Conservation (phyloP, 2,888 invertebrate species). For the Sisyra nigra region DNA sequence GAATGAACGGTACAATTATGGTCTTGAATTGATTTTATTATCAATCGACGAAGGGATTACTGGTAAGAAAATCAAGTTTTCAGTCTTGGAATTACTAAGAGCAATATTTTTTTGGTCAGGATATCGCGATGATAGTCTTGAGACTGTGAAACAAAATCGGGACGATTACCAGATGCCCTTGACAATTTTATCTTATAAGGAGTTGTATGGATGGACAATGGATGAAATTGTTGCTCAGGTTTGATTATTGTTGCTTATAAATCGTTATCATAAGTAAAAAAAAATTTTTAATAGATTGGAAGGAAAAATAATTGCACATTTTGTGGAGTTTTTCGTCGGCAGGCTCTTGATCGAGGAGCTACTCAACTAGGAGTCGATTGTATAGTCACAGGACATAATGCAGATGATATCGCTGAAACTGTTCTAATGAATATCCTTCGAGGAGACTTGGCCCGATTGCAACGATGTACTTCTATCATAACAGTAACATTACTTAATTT, state of each 20-base stretch:
- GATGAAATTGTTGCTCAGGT: conserved; percentile 88
- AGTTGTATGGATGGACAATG: conserved; percentile 99
- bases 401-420: conserved; percentile 97
- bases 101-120: conserved; percentile 28
- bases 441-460: conserved; percentile 88
- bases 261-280: not conserved
- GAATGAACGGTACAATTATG: conserved; percentile 82
- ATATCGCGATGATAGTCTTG: conserved; percentile 88
- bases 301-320: conserved; percentile 95
- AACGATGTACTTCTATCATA: conserved; percentile 78
- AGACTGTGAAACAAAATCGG: conserved; percentile 89
- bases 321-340: conserved; percentile 88
- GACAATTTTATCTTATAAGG: conserved; percentile 91
- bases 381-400: conserved; percentile 94
- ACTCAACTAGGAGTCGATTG: conserved; percentile 73
- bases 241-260: conserved; percentile 4
- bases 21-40: conserved; percentile 71
- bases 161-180: conserved; percentile 87
- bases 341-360: conserved; percentile 92
- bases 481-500: conserved; percentile 42
- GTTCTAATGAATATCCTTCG: conserved; percentile 94
- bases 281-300: conserved; percentile 35
- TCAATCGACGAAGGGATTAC: conserved; percentile 99
- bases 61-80: conserved; percentile 36
- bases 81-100: no score